phyloP scores from a whole-genome alignment of 2,888 invertebrate genomes.

The Drosophila nr. medialis region DNA sequence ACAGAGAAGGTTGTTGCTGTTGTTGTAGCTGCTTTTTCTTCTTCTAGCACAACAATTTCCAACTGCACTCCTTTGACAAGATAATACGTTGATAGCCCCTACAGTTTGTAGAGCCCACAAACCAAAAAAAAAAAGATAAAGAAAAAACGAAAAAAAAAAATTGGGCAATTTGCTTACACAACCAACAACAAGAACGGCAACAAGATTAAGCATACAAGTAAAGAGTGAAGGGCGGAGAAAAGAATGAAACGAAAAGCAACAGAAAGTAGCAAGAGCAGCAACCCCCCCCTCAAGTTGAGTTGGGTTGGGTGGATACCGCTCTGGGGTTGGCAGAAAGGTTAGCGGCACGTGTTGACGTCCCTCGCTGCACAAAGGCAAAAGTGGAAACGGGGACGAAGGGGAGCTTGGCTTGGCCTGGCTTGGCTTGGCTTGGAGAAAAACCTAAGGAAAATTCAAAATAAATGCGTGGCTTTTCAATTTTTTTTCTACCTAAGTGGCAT shows the following conservation, averaged over 20 bases:
- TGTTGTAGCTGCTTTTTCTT: constrained; percentile 51
- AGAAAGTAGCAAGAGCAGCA: constrained; percentile 9
- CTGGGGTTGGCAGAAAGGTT: constrained; percentile 50
- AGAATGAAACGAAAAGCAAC: constrained; percentile 9
- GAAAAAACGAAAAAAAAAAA: constrained; percentile 48
- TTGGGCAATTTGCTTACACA: constrained; percentile 77
- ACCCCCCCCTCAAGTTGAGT: constrained; percentile 34
- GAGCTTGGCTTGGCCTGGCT: neutral
- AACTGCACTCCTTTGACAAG: constrained; percentile 76
- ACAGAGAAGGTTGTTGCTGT: constrained; percentile 22
- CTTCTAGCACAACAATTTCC: constrained; percentile 70
- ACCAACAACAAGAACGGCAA: constrained; percentile 51
- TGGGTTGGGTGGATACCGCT: constrained; percentile 38
- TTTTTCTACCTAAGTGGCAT: constrained; percentile 53
- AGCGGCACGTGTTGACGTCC: constrained; percentile 58
- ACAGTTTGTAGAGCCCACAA: constrained; percentile 24
- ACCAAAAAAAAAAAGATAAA: constrained; percentile 22
- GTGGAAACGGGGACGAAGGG: neutral
- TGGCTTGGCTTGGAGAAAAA: constrained; percentile 1
- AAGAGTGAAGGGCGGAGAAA: constrained; percentile 17
- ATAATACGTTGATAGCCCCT: constrained; percentile 75
- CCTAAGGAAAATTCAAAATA: constrained; percentile 39
- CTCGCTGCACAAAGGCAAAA: constrained; percentile 29
- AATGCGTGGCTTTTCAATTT: constrained; percentile 56
- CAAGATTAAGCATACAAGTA: constrained; percentile 31